These are phyloP conservation scores for Patella pellucida DNA, from an alignment of 2,888 invertebrate species.

Conservation along the genomic window DNA sequence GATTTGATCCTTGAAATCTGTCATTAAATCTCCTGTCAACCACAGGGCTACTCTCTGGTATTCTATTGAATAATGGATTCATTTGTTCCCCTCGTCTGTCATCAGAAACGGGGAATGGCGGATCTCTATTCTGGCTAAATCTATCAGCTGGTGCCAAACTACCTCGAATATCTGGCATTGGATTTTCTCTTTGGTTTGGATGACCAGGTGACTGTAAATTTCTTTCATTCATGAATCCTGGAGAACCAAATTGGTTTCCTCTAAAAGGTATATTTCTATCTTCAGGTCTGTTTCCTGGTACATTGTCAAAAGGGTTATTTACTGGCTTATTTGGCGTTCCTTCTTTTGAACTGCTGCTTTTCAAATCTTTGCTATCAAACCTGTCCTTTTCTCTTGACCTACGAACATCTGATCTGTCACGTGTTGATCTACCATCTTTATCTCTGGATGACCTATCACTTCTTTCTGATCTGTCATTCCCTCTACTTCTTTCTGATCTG, in stretches of 20 bases:
- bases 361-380: constrained; percentile 1
- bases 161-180: too few species aligned
- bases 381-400: constrained; percentile 14
- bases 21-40: neutral
- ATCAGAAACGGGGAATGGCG: too few species aligned
- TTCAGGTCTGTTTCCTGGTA: constrained; percentile 17
- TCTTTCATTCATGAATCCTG: too few species aligned
- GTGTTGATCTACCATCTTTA: constrained; percentile 22
- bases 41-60: too few species aligned
- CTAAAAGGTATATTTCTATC: neutral
- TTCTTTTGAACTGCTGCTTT: constrained; percentile 8
- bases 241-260: too few species aligned
- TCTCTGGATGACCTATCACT: constrained; percentile 37
- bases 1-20: neutral
- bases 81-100: too few species aligned
- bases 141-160: too few species aligned
- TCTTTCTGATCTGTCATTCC: constrained; percentile 33
- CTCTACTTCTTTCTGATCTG: constrained; percentile 32
- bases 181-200: too few species aligned
- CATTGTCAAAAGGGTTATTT: constrained; percentile 12
- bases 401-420: constrained; percentile 20
- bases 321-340: constrained; percentile 4
- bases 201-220: too few species aligned
- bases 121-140: too few species aligned
- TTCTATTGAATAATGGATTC: too few species aligned